Base-by-base conservation (phyloP, 2,113 vertebrate species). In the Sorex fumeus region DNA sequence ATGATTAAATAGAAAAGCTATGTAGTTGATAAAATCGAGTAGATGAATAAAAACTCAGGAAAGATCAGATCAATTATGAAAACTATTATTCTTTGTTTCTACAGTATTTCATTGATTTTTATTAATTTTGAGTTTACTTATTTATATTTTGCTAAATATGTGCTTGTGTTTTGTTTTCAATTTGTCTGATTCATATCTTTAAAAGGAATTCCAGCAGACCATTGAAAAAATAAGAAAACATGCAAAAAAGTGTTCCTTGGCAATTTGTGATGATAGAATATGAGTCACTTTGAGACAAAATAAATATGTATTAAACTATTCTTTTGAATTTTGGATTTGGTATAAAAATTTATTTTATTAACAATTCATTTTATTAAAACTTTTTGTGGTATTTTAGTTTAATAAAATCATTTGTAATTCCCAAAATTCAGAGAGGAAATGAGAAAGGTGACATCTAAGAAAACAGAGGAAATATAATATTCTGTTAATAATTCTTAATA, bases 361-460 rank as follows among this genome's bases (percentile, higher is more conserved):
- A n/a, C 71, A 11, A 4, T 75, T 84, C 79, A 79, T 9, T 91
- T 72, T 19, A 66, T 84, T 84, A 81, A 12, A 50, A 50, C 47
- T 30, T 30, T 4, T 43, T 36, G 36, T 50, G 1, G 40, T 77
- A 28, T 13, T 71, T 76, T 60, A 84, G 4, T 16, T 40, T 82
- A 66, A 77, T 34, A 8, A 93, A 88, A 88, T 81, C 16, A 89
- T 75, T 91, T 75, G 8, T n/a, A 43, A 69, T 69, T 84, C 19
- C 16, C 11, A 88, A 28, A 62, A 36, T 88, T 62, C 57, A 62
- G 19, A 15, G 25, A 8, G 19, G 25, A 62, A 50, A 23, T 78
- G 3, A 90, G 62, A 74, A 71, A 87, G 32, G 8, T 84, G 5
- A 11, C 70, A 50, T 18, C 57, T 50, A 87, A 83, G 84, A 9